Conservation (phyloP, 2,113 vertebrate genomes). For the Microcebus lehilahytsara region DNA sequence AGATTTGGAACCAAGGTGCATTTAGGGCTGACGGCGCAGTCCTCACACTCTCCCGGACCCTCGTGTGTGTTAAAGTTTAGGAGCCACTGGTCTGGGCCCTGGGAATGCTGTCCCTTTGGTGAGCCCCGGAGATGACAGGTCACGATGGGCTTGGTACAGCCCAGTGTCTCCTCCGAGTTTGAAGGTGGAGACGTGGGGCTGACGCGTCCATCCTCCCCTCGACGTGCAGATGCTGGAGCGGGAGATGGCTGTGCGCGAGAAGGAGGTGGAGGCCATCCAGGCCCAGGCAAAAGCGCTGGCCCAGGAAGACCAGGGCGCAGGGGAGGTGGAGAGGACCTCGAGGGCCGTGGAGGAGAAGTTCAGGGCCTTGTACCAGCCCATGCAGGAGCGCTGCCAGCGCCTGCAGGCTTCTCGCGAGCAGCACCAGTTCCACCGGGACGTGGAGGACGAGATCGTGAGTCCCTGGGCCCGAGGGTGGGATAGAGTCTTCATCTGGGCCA, state of each 20-base stretch:
- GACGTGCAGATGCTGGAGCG: slow-evolving; percentile 91
- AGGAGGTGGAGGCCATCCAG: slow-evolving; percentile 92
- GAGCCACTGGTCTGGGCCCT: background rate
- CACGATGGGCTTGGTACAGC: background rate
- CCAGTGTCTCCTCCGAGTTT: background rate
- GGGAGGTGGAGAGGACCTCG: slow-evolving; percentile 90
- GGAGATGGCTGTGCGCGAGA: slow-evolving; percentile 94
- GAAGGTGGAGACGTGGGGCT: background rate
- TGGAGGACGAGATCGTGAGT: slow-evolving; percentile 96
- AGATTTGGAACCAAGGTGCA: background rate
- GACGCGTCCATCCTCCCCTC: background rate
- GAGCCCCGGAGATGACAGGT: background rate
- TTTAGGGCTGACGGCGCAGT: background rate
- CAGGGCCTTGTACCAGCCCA: slow-evolving; percentile 87
- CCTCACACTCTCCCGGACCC: background rate
- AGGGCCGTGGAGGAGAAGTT: slow-evolving; percentile 88
- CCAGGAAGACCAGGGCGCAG: slow-evolving; percentile 89
- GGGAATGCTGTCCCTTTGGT: background rate
- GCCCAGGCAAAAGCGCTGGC: slow-evolving; percentile 89
- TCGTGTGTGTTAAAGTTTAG: background rate
- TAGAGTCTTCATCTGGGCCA: rapidly evolving
- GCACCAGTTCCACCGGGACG: slow-evolving; percentile 94
- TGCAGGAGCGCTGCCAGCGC: slow-evolving; percentile 84
- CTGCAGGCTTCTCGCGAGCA: slow-evolving; percentile 93
- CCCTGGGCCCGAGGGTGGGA: rapidly evolving